phyloP scores from a whole-genome alignment of 2,797 vertebrate species.

The Enteromius viviparus region DNA sequence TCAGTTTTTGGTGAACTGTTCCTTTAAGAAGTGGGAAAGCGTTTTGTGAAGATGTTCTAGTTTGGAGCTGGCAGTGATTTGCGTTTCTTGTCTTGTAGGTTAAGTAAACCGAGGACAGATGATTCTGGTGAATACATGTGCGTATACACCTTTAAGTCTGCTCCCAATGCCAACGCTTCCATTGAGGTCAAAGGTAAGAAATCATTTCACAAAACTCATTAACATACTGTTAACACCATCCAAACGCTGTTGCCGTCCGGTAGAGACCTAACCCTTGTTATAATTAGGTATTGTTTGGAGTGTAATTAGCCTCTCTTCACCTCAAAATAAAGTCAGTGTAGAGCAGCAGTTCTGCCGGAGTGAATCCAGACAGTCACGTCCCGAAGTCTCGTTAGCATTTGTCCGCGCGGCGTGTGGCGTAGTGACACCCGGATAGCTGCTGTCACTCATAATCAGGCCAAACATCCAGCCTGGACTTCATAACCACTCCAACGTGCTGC shows the following conservation, averaged over 20 bases:
- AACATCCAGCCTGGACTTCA: conserved; percentile 22
- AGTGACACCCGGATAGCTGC: conserved; percentile 14
- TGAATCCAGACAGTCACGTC: conserved; percentile 42
- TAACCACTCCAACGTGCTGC: conserved; percentile 25
- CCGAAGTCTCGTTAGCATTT: conserved; percentile 51
- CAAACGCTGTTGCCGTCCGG: not conserved
- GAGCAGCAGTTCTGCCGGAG: not conserved
- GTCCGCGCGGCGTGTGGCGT: conserved; percentile 6
- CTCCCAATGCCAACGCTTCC: conserved; percentile 91
- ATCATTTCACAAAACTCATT: conserved; percentile 18
- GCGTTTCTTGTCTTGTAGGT: conserved; percentile 76
- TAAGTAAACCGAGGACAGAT: conserved; percentile 89
- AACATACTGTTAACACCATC: not conserved
- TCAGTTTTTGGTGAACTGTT: not conserved
- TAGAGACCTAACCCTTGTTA: not conserved
- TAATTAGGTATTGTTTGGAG: conserved; percentile 28
- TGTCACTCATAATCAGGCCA: conserved; percentile 49
- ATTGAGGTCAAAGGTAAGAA: conserved; percentile 96
- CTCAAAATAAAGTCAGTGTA: conserved; percentile 2
- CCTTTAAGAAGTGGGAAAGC: not conserved
- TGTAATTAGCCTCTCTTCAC: conserved; percentile 30
- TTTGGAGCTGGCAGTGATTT: not conserved
- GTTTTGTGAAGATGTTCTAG: conserved; percentile 10
- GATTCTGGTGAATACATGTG: conserved; percentile 97
- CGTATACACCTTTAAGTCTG: conserved; percentile 88